Evolutionary conservation across 2,888 invertebrate genomes (phyloP), one percentile per base, ranked within the genome.

Genomic region (Athripsodes cinereus): DNA sequence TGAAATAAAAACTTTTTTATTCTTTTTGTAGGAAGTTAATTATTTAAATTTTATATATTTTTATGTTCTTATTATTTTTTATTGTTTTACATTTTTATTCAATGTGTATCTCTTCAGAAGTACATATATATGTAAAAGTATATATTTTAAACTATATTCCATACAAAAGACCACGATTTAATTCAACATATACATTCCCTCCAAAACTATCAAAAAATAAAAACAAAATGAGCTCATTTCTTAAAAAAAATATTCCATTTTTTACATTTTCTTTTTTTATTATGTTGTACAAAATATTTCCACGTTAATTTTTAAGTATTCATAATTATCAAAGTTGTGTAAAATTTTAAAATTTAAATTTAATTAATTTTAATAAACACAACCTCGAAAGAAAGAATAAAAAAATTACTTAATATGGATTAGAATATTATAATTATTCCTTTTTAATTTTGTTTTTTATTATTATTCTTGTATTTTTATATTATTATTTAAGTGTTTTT

Each of bases 331-430:
- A 11, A 20, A 19, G 10, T 47, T 19, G 6, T 18, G 8, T 21
- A 10, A 47, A 20, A 3, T 47, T 19, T n/a, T 47, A 13, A 16
- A 16, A 16, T 47, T 47, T 47, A 47, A 47, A 47, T 8, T 47
- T 3, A 10, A 16, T 2, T 8, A n/a, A 47, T 47, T 47, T n/a
- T 46, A 13, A 46, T 46, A 22, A 49, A 22, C 22, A 19, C 40
- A 26, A 47, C 44, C 22, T 53, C 22, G 26, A 46, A 16, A 53
- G 46, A 53, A 44, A 35, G 21, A 19, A n/a, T 20, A 35, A 40
- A 47, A n/a, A 16, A 22, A 53, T 46, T 53, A 53, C 46, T 53
- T 53, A 47, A 46, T 22, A 22, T 44, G 18, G 40, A 13, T 26
- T 26, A 26, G 5, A 26, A 26, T 6, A n/a, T n/a, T n/a, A 40